Conservation (phyloP, 2,888 invertebrate species). For the Kryphioiulus occultus region DNA sequence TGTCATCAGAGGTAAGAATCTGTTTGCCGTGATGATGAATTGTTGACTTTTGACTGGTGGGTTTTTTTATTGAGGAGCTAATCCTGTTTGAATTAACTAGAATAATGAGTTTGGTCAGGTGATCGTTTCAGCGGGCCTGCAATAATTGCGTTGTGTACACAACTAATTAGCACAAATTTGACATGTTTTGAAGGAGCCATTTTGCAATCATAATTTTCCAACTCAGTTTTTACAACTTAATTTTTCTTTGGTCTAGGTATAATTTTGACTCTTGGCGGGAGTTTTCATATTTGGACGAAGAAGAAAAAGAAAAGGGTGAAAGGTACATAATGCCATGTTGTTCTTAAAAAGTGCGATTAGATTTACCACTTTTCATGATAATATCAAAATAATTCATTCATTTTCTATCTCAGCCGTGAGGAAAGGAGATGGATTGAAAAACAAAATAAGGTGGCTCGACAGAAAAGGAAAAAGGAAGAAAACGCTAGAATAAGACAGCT, state of each 20-base stretch:
- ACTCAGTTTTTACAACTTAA: neutral
- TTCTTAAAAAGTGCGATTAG: neutral
- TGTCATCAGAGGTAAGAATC: conserved; percentile 27
- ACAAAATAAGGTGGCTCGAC: conserved; percentile 91
- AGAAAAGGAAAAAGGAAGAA: conserved; percentile 96
- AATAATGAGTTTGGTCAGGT: neutral
- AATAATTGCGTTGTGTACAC: neutral
- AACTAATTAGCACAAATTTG: neutral
- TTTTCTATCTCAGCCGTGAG: conserved; percentile 71
- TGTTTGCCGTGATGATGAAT: neutral
- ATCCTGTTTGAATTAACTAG: conserved; percentile 7
- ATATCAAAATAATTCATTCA: conserved; percentile 47
- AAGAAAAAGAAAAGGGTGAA: conserved; percentile 97
- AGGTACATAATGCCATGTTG: conserved; percentile 66
- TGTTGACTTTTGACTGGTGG: neutral
- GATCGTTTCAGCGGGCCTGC: neutral
- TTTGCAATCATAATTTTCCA: neutral
- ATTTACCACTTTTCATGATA: conserved; percentile 6
- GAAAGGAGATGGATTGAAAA: conserved; percentile 98
- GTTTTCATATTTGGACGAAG: conserved; percentile 97
- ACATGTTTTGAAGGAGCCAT: neutral
- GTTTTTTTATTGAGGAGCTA: neutral
- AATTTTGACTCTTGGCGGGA: conserved; percentile 99
- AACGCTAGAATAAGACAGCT: conserved; percentile 87
- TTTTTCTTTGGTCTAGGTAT: conserved; percentile 61